Evolutionary conservation across 2,113 vertebrate species (phyloP).

Genomic region (Vireo altiloquus): DNA sequence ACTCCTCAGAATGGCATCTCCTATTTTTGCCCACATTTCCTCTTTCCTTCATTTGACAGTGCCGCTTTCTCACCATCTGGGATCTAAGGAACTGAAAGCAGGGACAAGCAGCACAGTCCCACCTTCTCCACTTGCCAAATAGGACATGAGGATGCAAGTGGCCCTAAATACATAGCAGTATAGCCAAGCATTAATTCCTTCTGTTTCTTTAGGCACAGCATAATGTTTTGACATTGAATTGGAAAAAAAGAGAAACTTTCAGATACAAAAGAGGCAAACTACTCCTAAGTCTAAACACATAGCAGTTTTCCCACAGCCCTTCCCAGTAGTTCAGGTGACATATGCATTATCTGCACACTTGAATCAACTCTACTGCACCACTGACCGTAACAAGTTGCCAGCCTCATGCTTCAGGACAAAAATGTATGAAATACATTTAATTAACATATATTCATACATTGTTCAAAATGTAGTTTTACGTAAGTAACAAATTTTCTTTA

Average conservation of each 20-base stretch:
- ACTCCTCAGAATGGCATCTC: not conserved
- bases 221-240: not conserved
- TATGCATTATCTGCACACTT: not conserved
- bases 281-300: not conserved
- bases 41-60: not conserved
- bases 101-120: not conserved
- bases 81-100: not conserved
- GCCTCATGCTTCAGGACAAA: not conserved
- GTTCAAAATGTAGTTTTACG: not conserved
- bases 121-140: not conserved
- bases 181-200: not conserved
- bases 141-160: not conserved
- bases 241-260: not conserved
- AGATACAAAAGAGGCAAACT: not conserved
- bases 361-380: not conserved
- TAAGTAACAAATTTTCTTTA: not conserved
- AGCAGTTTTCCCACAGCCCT: not conserved
- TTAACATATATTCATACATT: not conserved
- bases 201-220: not conserved
- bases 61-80: not conserved
- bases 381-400: not conserved
- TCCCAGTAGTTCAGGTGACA: not conserved
- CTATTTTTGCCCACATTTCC: not conserved
- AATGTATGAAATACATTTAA: not conserved
- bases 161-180: not conserved